Evolutionary conservation across 2,797 vertebrate species (phyloP).

Genomic region (Manis crassicaudata): DNA sequence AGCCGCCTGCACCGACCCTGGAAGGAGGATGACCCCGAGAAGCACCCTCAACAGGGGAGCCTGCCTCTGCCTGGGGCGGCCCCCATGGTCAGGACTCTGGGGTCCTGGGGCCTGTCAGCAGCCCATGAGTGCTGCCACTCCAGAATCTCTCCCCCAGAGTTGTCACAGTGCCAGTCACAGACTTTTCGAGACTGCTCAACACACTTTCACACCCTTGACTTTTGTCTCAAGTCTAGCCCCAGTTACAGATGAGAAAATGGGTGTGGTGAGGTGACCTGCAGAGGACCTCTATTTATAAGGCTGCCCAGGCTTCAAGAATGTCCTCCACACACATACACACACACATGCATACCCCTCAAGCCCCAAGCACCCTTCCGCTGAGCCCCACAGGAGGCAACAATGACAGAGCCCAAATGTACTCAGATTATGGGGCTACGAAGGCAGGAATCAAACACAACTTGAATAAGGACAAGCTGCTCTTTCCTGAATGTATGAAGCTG

Average conservation of each 20-base stretch:
- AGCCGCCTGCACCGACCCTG: neutral
- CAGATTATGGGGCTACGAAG: fast-evolving
- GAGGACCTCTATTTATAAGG: neutral
- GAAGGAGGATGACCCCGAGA: neutral
- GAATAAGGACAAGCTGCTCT: neutral
- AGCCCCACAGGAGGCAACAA: neutral
- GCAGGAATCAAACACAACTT: neutral
- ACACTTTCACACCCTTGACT: neutral
- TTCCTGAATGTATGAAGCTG: neutral
- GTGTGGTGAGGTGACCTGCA: neutral
- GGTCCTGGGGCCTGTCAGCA: neutral
- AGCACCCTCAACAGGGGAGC: neutral
- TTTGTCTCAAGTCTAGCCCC: neutral
- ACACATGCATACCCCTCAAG: too few relatives aligned
- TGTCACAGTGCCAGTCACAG: neutral
- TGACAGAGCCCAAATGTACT: neutral
- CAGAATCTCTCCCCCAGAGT: too few relatives aligned
- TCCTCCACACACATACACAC: neutral
- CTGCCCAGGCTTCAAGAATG: neutral
- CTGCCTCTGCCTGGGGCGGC: neutral
- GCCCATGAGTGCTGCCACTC: neutral
- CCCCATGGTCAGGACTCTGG: neutral
- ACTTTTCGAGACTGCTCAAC: neutral
- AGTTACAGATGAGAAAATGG: neutral
- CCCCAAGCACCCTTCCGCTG: neutral